Evolutionary conservation across 2,113 vertebrate genomes (phyloP).

Genomic region (Labeo catla): DNA sequence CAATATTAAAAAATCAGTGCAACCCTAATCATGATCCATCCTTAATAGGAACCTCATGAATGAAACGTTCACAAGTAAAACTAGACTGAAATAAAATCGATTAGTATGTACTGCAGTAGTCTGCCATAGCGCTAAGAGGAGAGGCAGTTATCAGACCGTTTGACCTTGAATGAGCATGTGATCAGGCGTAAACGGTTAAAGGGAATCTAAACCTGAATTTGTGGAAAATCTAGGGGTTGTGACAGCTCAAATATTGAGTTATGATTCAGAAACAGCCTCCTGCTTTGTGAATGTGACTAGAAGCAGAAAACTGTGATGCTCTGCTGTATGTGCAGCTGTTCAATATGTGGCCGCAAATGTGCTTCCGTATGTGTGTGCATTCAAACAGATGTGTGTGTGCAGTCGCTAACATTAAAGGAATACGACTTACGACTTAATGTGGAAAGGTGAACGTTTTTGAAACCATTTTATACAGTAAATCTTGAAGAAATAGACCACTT

Average conservation of each 20-base stretch:
- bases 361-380: background rate
- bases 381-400: background rate
- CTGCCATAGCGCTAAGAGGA: background rate
- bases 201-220: slow-evolving; percentile 10
- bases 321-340: background rate
- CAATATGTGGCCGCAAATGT: background rate
- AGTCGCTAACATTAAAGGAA: background rate
- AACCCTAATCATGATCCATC: background rate
- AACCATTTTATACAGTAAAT: no score
- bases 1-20: background rate
- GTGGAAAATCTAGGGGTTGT: background rate
- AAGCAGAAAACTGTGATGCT: slow-evolving; percentile 14
- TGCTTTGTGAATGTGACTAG: slow-evolving; percentile 27
- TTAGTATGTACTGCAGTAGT: background rate
- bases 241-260: slow-evolving; percentile 17
- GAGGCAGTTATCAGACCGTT: background rate
- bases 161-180: slow-evolving; percentile 29
- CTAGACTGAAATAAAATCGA: background rate
- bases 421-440: background rate
- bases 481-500: no score
- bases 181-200: slow-evolving; percentile 15
- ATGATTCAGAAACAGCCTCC: background rate
- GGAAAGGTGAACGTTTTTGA: background rate
- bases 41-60: background rate
- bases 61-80: background rate